Conservation (phyloP, 1,140 invertebrate genomes). For the Bombus cullumanus region DNA sequence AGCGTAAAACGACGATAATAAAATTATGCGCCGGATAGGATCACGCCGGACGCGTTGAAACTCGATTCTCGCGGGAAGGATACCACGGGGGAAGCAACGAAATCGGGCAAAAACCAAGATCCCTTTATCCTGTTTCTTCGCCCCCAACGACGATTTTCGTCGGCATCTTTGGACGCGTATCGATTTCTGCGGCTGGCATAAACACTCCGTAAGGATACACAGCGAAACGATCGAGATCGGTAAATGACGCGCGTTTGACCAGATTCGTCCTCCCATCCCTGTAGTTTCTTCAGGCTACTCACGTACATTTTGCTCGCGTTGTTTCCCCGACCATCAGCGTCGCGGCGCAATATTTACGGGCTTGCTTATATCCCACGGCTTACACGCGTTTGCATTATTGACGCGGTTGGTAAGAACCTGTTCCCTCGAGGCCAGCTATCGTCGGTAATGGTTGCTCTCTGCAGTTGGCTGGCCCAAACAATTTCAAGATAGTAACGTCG, state of each 20-base stretch:
- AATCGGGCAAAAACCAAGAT: too few relatives aligned
- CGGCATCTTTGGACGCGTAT: not conserved
- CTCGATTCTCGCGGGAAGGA: not conserved
- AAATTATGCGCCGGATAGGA: conserved; percentile 53
- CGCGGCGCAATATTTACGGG: conserved; percentile 53
- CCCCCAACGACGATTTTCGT: not conserved
- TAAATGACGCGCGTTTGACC: too few relatives aligned
- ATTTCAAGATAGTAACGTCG: conserved; percentile 44
- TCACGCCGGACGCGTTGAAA: not conserved
- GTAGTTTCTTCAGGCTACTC: too few relatives aligned
- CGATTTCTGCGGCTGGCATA: not conserved
- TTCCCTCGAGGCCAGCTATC: conserved; percentile 18
- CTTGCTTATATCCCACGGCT: conserved; percentile 46
- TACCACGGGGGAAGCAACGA: not conserved
- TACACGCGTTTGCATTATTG: conserved; percentile 60
- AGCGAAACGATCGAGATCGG: not conserved
- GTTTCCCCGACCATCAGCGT: conserved; percentile 27
- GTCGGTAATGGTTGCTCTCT: conserved; percentile 50
- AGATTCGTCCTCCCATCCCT: too few relatives aligned
- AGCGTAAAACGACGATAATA: conserved; percentile 49
- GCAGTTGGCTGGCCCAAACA: conserved; percentile 40
- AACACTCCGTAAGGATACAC: too few relatives aligned
- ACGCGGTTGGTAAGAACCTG: conserved; percentile 58
- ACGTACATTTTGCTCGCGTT: not conserved
- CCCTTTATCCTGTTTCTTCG: not conserved